These are phyloP conservation scores for Perccottus glenii DNA, from an alignment of 2,113 vertebrate genomes.

Conservation along the genomic window DNA sequence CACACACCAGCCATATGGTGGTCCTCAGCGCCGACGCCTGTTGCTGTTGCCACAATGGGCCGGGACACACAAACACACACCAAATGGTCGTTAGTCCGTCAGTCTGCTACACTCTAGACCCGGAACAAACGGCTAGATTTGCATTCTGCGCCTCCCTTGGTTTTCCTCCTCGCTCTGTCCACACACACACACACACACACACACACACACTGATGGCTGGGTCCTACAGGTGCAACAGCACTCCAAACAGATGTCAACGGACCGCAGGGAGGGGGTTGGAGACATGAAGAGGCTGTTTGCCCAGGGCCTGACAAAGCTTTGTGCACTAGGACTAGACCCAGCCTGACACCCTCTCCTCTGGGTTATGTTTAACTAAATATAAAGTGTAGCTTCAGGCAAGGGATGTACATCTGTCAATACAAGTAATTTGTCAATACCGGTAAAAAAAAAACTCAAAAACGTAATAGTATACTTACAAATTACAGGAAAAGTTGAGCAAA, in stretches of 20 bases:
- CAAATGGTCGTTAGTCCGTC: slow-evolving; percentile 84
- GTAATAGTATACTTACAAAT: no score
- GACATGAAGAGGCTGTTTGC: slow-evolving; percentile 51
- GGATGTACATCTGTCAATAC: not conserved
- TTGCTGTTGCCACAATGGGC: slow-evolving; percentile 94
- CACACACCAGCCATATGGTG: slow-evolving; percentile 97
- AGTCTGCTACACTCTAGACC: slow-evolving; percentile 73
- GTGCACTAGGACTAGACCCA: slow-evolving; percentile 58
- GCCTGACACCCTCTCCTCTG: slow-evolving; percentile 42
- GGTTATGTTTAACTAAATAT: not conserved
- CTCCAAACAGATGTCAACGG: slow-evolving; percentile 78
- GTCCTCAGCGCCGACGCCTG: slow-evolving; percentile 88
- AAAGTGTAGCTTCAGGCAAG: not conserved
- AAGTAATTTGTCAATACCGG: not conserved
- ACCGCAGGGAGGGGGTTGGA: slow-evolving; percentile 44
- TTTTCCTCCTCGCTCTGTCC: not conserved
- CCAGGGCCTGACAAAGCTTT: slow-evolving; percentile 65
- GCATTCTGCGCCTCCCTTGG: slow-evolving; percentile 77
- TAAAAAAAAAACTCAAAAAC: no score
- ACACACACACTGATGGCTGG: slow-evolving; percentile 39
- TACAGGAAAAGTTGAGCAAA: no score
- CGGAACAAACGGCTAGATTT: slow-evolving; percentile 83
- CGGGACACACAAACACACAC: slow-evolving; percentile 75
- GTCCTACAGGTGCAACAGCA: slow-evolving; percentile 74
- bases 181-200: slow-evolving; percentile 21